Percentiles rank a stretch among this genome's conserved stretches.
phyloP scores from a whole-genome alignment of 2,113 vertebrate species.

The Hemicordylus capensis region DNA sequence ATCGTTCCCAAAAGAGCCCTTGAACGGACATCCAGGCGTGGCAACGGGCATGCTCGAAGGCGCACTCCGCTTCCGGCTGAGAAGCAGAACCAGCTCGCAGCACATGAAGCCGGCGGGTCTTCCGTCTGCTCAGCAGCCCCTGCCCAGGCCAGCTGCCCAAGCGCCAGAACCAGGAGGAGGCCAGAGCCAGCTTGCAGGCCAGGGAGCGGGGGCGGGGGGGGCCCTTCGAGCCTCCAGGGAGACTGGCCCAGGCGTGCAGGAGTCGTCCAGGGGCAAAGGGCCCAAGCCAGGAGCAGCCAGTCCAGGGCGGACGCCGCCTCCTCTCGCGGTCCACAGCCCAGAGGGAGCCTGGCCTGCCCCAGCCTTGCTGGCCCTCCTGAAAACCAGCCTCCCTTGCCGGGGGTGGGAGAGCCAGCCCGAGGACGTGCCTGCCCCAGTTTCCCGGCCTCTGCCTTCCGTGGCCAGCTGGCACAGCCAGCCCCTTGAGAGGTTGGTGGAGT shows the following conservation, averaged over 20 bases:
- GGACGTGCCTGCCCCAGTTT: not conserved
- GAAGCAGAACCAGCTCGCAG: not conserved
- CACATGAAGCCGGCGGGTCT: not conserved
- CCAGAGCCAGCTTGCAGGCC: not conserved
- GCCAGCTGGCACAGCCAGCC: not conserved
- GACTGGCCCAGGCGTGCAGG: too few species aligned
- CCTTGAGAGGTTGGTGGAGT: not conserved
- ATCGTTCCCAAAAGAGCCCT: rapidly evolving
- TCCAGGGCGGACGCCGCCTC: not conserved
- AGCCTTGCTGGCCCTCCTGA: not conserved
- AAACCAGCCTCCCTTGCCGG: too few species aligned
- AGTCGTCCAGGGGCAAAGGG: not conserved
- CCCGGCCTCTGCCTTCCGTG: not conserved
- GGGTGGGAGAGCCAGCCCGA: not conserved
- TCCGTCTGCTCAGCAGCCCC: not conserved
- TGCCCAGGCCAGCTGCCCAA: not conserved
- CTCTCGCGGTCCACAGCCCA: not conserved
- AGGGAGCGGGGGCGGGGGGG: too few species aligned
- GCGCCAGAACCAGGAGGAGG: not conserved
- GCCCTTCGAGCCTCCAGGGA: not conserved
- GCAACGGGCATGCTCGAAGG: too few species aligned
- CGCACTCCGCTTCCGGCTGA: not conserved
- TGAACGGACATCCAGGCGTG: rapidly evolving
- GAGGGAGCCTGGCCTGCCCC: not conserved
- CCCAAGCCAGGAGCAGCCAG: not conserved